Evolutionary conservation across 2,113 vertebrate genomes (phyloP).

Genomic region (Cacatua alba): DNA sequence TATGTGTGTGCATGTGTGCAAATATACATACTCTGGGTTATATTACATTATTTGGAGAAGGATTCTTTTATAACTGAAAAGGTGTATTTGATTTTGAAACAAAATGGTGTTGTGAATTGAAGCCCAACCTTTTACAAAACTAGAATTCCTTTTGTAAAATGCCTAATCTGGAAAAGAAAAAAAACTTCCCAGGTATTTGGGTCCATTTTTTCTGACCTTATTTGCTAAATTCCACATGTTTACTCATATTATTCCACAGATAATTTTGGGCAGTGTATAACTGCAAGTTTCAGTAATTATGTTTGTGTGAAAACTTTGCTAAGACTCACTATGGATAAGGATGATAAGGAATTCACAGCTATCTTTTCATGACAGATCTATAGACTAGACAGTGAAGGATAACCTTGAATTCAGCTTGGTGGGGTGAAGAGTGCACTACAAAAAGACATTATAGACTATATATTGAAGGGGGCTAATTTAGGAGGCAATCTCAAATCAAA

Average conservation of each 20-base stretch:
- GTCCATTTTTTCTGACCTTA: background rate
- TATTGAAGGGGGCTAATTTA: fast-evolving
- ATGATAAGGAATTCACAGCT: background rate
- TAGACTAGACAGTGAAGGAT: background rate
- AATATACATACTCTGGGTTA: background rate
- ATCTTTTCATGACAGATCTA: background rate
- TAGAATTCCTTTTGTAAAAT: background rate
- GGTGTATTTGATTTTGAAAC: background rate
- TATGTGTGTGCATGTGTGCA: background rate
- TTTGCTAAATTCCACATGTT: background rate
- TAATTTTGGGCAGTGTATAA: background rate
- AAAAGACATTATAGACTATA: background rate
- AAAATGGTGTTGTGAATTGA: background rate
- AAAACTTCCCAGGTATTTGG: background rate
- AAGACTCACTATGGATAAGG: background rate
- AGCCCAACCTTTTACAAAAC: background rate
- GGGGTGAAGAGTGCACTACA: background rate
- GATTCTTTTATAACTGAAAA: background rate
- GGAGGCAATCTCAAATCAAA: background rate
- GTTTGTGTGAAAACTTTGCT: background rate
- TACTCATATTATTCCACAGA: background rate
- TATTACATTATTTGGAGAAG: background rate
- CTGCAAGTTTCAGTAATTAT: background rate
- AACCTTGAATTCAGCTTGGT: background rate
- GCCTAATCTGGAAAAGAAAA: background rate